Evolutionary conservation across 53 echinoderm and acorn worm genomes (phyloP).

Genomic region (Henricia sp.): DNA sequence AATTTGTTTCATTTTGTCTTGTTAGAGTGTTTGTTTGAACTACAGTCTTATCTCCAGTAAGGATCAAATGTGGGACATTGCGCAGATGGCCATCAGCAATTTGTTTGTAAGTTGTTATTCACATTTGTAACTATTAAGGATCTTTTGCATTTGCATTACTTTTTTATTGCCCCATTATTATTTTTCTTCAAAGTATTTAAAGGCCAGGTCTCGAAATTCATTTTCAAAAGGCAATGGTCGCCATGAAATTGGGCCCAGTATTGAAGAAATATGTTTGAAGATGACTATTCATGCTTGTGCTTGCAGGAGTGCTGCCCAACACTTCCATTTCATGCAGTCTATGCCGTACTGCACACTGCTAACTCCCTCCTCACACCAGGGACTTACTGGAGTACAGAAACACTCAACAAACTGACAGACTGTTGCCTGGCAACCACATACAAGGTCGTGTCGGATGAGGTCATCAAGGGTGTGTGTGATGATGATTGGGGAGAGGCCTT

Average conservation of each 20-base stretch:
- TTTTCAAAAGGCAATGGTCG: no score
- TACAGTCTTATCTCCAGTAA: slow-evolving; percentile 58
- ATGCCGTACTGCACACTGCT: slow-evolving; percentile 38
- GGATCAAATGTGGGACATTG: slow-evolving; percentile 43
- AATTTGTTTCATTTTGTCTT: slow-evolving; percentile 7
- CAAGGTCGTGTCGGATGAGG: slow-evolving; percentile 34
- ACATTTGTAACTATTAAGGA: not conserved
- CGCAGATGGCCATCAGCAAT: slow-evolving; percentile 33
- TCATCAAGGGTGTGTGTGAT: not conserved
- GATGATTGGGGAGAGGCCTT: slow-evolving; percentile 58
- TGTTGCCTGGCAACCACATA: slow-evolving; percentile 63
- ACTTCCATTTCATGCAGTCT: slow-evolving; percentile 49
- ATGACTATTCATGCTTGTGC: no score
- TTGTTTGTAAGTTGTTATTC: slow-evolving; percentile 59
- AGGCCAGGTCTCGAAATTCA: not conserved
- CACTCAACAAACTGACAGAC: slow-evolving; percentile 59
- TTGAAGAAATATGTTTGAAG: no score
- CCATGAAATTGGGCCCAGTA: no score
- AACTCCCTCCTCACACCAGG: not conserved
- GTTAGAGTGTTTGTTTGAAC: slow-evolving; percentile 59
- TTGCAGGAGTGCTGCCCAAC: slow-evolving; percentile 11
- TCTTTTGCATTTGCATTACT: not conserved
- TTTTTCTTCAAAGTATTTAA: not conserved
- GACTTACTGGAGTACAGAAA: slow-evolving; percentile 38
- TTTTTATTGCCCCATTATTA: no score